Evolutionary conservation across 2,797 vertebrate species (phyloP), one percentile per base, ranked within the genome.

Genomic region (Glyptemys insculpta): DNA sequence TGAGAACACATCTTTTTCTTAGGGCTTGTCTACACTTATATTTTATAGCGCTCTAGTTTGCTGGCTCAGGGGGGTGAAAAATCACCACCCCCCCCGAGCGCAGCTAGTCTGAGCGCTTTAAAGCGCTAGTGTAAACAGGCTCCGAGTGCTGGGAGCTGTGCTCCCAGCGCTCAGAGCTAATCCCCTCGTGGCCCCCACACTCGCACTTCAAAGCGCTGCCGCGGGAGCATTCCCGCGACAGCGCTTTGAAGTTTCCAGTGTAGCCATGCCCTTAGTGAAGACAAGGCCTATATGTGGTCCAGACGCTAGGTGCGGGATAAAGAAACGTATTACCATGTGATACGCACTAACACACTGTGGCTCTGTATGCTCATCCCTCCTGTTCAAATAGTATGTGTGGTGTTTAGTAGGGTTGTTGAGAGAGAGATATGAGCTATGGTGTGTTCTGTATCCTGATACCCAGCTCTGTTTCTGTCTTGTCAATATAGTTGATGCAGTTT

Each of bases 1-100:
- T 1, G 59, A 44, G 49, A 27, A 78, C 0, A 50, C 80, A 29
- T 1, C 56, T 31, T 50, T 50, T 50, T 50, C 50, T 50, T 50
- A 15, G 50, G 50, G 50, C 50, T 50, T 50, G 14, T 50, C 50
- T 50, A 16, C 50, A 50, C 50, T 16, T 50, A 16, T 5, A 50
- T 50, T 50, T 50, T 50, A 50, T 50, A 16, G 15, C 5, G 5
- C 50, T 50, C 50, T 50, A 50, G 15, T 50, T 50, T 50, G 15
- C 50, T 50, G 50, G 50, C 50, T 50, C 50, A 50, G 49, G 50
- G 50, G 50, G 15, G 4, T 50, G 50, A 50, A 50, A 50, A 50
- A 50, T 50, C 50, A 16, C 50, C 5, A 5, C 6, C 41, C 41
- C 41, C 44, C 44, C 44, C 44, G 5, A 50, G 50, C 50, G 15